These are phyloP conservation scores for Hyposoter didymator DNA, from an alignment of 2,888 invertebrate species.

Conservation along the genomic window DNA sequence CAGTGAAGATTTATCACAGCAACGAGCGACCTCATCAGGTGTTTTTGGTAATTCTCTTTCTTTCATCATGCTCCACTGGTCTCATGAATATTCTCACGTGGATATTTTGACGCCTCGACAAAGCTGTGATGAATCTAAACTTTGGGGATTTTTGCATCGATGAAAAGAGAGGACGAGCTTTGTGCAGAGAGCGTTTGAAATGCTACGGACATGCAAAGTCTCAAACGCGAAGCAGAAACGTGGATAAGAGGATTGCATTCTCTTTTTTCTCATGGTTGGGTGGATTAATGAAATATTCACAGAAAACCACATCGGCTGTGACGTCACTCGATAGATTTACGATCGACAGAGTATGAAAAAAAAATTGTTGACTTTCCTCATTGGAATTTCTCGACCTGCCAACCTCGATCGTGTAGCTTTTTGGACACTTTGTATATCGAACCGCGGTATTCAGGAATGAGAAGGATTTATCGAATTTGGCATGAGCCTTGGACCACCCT, in stretches of 20 bases:
- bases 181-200: constrained; percentile 9
- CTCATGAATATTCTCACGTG: constrained; percentile 49
- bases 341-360: background rate
- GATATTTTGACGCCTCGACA: constrained; percentile 34
- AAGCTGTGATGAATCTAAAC: constrained; percentile 56
- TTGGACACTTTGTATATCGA: background rate
- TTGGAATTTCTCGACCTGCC: background rate
- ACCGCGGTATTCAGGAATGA: background rate
- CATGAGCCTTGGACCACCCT: constrained; percentile 52
- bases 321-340: background rate
- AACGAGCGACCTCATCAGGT: background rate
- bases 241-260: background rate
- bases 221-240: background rate
- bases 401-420: background rate
- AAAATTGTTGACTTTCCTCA: background rate
- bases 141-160: constrained; percentile 49
- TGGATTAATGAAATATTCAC: background rate
- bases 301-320: background rate
- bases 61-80: constrained; percentile 11
- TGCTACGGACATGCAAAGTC: background rate
- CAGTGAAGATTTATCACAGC: constrained; percentile 12
- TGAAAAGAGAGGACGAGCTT: constrained; percentile 6
- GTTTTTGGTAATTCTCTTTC: constrained; percentile 9
- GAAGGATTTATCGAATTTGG: constrained; percentile 60
- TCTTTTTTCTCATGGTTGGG: background rate